Base-by-base conservation (phyloP, 2,888 invertebrate genomes). In the Chloroclysta siterata region DNA sequence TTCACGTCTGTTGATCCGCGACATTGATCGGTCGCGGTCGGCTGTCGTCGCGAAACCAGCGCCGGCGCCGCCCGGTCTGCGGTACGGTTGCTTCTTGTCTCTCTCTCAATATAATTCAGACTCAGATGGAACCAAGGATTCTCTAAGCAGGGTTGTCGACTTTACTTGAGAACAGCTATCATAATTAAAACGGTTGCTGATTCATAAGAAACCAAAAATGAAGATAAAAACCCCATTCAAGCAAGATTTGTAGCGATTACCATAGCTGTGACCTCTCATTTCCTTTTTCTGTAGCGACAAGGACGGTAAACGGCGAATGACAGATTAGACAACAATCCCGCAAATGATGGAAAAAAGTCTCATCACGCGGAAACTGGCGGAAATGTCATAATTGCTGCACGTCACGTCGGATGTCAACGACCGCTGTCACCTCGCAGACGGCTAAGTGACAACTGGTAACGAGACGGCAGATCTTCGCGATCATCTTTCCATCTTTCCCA, bases 401-500 rank as follows among this genome's bases (percentile, higher is more conserved):
- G 56, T 63, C 61, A 63, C 53, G 64, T 53, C 52, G 33, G 39
- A 52, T 60, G 70, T 70, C 65, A 59, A 56, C 54, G 66, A 61
- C 66, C 70, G 53, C 44, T 28, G 62, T 48, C 62, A 62, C 56
- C 56, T 52, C 51, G 47, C 46, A 15, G 65, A 53, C 59, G 48
- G 42, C 39, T 48, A n/a, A 28, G 62, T 59, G 63, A 59, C 63
- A 63, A 53, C 58, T 46, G 60, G 63, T 58, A 62, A 66, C 59
- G 60, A 60, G 60, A 53, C 65, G 55, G 41, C 54, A 15, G 61
- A 61, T 55, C 48, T 41, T 47, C 46, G 60, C 64, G 64, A 64
- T 64, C 64, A 64, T 64, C 65, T 64, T 53, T 47, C 48, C 66
- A 65, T 68, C 68, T 68, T 64, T 68, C 66, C 65, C 70, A 65